A percentile compares a stretch with the other conserved stretches of the same genome.
Conservation (phyloP, 2,888 invertebrate species). For the Serripes groenlandicus region DNA sequence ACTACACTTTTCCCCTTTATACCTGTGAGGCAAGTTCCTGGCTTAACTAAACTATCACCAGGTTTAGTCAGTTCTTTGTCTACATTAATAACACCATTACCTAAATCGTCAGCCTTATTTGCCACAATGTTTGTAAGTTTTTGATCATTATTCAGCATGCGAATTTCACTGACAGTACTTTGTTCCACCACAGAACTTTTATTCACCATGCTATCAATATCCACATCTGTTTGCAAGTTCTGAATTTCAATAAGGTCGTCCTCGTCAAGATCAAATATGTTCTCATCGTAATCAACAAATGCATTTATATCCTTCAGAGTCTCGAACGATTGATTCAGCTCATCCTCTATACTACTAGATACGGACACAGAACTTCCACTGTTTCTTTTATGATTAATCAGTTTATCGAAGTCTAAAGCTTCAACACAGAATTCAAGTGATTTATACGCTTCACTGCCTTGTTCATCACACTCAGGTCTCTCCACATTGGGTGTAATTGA, state of each 20-base stretch:
- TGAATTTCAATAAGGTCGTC: conserved; percentile 60
- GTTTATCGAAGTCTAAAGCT: conserved; percentile 19
- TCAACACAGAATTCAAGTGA: conserved; percentile 14
- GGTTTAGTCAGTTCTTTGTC: too few relatives aligned
- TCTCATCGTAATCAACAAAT: conserved; percentile 50
- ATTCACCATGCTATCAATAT: conserved; percentile 59
- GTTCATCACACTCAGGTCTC: neutral
- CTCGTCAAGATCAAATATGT: conserved; percentile 62
- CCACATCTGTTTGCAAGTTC: conserved; percentile 51
- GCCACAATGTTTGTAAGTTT: conserved; percentile 3
- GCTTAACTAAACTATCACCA: neutral
- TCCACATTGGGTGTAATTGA: conserved; percentile 11
- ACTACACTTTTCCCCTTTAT: neutral
- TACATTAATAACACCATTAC: conserved; percentile 1
- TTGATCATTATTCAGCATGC: neutral
- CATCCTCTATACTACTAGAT: conserved; percentile 3
- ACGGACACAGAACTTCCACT: conserved; percentile 15
- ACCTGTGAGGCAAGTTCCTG: neutral
- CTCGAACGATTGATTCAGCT: conserved; percentile 16
- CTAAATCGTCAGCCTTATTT: conserved; percentile 6
- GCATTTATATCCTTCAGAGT: conserved; percentile 48
- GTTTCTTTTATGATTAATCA: conserved; percentile 4
- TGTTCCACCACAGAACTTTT: conserved; percentile 34
- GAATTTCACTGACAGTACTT: neutral
- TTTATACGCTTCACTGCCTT: conserved; percentile 1